Conservation (phyloP, 2,797 vertebrate genomes). For the Brachymystax lenok region DNA sequence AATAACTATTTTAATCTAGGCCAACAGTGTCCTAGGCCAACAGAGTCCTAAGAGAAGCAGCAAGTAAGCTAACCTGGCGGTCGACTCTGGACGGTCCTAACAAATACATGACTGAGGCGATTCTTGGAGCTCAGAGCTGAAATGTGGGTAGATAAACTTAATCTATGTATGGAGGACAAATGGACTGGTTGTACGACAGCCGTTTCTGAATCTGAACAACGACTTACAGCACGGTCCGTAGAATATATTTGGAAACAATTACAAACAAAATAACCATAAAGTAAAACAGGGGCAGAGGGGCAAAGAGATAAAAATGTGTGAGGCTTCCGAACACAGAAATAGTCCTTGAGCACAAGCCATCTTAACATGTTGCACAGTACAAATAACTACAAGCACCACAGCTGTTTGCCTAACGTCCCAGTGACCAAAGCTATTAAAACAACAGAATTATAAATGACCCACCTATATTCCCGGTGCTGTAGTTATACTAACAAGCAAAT, state of each 20-base stretch:
- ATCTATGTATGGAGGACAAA: background rate
- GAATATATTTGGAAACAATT: background rate
- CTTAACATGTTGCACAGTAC: background rate
- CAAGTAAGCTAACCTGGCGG: conserved; percentile 13
- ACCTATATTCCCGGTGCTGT: no score
- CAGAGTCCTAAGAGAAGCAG: conserved; percentile 25
- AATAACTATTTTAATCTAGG: conserved; percentile 33
- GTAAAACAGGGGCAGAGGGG: background rate
- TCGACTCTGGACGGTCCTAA: background rate
- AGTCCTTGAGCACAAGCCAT: background rate
- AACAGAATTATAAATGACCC: background rate
- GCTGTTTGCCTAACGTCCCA: background rate
- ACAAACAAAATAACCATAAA: background rate
- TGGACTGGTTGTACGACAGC: background rate
- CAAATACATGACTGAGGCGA: conserved; percentile 6
- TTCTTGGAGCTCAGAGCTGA: background rate
- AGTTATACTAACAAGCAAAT: no score
- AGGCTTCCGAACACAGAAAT: background rate
- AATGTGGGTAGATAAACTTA: background rate
- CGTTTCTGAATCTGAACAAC: background rate
- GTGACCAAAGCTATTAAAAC: background rate
- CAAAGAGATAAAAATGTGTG: background rate
- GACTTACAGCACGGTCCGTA: background rate
- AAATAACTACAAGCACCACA: background rate
- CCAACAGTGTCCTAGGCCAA: conserved; percentile 11